Evolutionary conservation across 2,888 invertebrate genomes (phyloP).

Genomic region (Calameuta pallipes): DNA sequence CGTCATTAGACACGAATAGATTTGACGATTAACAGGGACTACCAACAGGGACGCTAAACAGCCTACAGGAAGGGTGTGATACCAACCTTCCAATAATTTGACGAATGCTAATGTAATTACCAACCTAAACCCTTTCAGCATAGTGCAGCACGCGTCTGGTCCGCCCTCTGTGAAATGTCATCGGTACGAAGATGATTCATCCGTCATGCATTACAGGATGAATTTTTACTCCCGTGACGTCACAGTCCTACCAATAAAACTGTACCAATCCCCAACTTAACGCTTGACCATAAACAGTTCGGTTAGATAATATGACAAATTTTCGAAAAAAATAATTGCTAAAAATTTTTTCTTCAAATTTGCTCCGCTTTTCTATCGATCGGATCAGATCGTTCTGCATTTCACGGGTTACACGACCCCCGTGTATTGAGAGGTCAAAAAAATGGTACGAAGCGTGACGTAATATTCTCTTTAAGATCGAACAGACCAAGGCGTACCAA

Average conservation of each 20-base stretch:
- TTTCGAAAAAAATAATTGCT: not conserved
- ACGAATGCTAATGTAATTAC: constrained; percentile 21
- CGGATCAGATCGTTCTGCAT: not conserved
- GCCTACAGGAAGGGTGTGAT: not conserved
- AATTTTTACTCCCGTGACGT: not conserved
- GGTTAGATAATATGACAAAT: not conserved
- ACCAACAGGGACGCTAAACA: not conserved
- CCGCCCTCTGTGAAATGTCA: not conserved
- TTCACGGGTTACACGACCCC: not conserved
- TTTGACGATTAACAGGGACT: not conserved
- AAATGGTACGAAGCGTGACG: not conserved
- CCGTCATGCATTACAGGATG: not conserved
- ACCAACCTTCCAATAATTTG: constrained; percentile 13
- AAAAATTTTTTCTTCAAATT: not conserved
- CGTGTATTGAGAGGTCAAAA: constrained; percentile 3
- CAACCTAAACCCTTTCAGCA: constrained; percentile 12
- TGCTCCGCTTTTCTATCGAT: not conserved
- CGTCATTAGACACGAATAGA: not conserved
- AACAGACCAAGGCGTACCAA: not conserved
- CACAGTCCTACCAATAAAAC: not conserved
- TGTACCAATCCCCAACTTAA: too few species aligned
- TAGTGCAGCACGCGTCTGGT: not conserved
- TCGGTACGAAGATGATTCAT: not conserved
- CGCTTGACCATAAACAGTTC: not conserved
- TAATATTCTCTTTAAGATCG: constrained; percentile 16